These are phyloP conservation scores for Rhea pennata DNA, from an alignment of 2,113 vertebrate species.

Conservation along the genomic window DNA sequence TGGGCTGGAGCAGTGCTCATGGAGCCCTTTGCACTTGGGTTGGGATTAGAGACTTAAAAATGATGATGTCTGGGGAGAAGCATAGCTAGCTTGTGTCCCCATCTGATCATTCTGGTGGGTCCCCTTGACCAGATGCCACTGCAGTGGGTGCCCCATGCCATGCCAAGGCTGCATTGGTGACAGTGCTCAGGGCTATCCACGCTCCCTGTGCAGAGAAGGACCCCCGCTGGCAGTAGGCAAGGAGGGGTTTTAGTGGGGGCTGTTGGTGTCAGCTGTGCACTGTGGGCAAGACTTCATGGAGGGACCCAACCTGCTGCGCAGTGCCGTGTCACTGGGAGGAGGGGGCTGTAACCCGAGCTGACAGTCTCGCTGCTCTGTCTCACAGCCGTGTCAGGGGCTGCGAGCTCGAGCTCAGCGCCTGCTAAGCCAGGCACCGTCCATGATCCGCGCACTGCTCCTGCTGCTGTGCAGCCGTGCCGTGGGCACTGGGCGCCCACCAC, in stretches of 20 bases:
- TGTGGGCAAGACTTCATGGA: neutral
- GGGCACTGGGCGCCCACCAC: neutral
- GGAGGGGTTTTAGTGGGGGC: neutral
- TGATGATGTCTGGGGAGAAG: too few relatives aligned
- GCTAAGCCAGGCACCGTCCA: constrained; percentile 23
- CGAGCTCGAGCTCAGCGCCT: constrained; percentile 68
- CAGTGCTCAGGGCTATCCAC: too few relatives aligned
- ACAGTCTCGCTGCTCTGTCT: constrained; percentile 17
- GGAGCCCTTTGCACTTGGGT: neutral
- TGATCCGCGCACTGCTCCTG: constrained; percentile 40
- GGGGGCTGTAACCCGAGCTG: neutral
- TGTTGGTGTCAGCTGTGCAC: too few relatives aligned
- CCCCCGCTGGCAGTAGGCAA: neutral
- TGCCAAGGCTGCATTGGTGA: too few relatives aligned
- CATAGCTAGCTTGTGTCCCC: too few relatives aligned
- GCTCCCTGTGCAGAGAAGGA: neutral
- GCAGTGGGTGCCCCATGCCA: too few relatives aligned
- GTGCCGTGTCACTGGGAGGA: neutral
- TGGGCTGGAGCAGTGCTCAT: neutral
- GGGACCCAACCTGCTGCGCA: neutral
- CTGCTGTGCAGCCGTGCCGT: constrained; percentile 21
- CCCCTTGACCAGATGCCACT: too few relatives aligned
- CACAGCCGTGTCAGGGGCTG: constrained; percentile 48
- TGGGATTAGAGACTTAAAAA: too few relatives aligned
- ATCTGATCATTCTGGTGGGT: too few relatives aligned